These are phyloP conservation scores for Sipunculus nudus DNA, from an alignment of 2,888 invertebrate species.

Conservation along the genomic window DNA sequence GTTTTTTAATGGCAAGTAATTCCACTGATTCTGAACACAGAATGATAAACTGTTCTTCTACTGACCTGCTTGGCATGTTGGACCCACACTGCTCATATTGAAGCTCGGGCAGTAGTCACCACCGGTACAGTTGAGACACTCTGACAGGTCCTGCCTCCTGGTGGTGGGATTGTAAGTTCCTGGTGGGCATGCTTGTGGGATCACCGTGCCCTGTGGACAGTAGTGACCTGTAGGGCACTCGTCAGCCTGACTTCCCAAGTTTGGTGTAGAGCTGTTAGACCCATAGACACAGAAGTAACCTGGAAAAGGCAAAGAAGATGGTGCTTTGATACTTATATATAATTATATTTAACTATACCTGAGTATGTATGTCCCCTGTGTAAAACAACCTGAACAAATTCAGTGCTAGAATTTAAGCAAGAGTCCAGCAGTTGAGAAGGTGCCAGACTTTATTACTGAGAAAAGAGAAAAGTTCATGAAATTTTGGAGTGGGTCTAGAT, in stretches of 20 bases:
- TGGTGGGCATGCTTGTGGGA: slow-evolving; percentile 47
- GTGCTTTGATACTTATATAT: neutral
- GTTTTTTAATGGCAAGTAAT: too few species aligned
- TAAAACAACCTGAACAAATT: too few species aligned
- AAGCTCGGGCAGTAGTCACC: slow-evolving; percentile 59
- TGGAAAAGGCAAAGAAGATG: slow-evolving; percentile 21
- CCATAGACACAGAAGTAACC: slow-evolving; percentile 56
- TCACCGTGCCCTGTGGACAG: slow-evolving; percentile 52
- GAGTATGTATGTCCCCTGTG: too few species aligned
- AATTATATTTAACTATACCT: too few species aligned
- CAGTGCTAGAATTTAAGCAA: too few species aligned
- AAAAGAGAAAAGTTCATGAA: too few species aligned
- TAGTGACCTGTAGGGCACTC: slow-evolving; percentile 58
- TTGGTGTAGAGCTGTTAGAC: slow-evolving; percentile 49
- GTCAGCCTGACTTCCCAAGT: slow-evolving; percentile 47
- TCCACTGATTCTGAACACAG: too few species aligned
- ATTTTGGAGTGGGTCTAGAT: too few species aligned
- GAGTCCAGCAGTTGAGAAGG: too few species aligned
- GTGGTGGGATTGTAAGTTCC: slow-evolving; percentile 35
- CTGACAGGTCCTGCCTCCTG: slow-evolving; percentile 38
- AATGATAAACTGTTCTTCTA: neutral
- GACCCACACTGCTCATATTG: slow-evolving; percentile 52
- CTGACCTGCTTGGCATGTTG: slow-evolving; percentile 53
- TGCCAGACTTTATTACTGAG: too few species aligned
- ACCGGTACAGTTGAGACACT: slow-evolving; percentile 57